These are phyloP conservation scores for Eurosta solidaginis DNA, from an alignment of 1,140 invertebrate genomes.

Conservation along the genomic window DNA sequence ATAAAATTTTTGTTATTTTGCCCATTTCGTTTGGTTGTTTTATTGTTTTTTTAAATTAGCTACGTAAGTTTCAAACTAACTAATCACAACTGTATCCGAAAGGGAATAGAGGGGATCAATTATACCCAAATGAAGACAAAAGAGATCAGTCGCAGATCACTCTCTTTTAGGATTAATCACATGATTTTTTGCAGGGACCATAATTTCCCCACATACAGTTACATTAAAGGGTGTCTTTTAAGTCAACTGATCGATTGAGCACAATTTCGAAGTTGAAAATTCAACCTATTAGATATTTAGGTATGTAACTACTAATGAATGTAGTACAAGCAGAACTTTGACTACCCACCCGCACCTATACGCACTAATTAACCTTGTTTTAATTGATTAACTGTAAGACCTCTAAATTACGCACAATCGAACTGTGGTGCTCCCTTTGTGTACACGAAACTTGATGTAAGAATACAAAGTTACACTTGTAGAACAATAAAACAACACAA, in stretches of 20 bases:
- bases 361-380: conserved; percentile 7
- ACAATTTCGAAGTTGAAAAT: not conserved
- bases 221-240: not conserved
- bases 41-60: too few species aligned
- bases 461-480: not conserved
- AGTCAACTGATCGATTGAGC: conserved; percentile 11
- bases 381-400: conserved; percentile 26
- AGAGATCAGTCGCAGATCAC: too few species aligned
- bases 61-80: too few species aligned
- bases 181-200: not conserved
- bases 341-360: not conserved
- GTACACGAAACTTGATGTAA: not conserved
- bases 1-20: too few species aligned
- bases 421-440: too few species aligned
- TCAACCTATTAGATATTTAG: too few species aligned
- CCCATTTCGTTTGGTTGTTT: too few species aligned
- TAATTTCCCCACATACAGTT: not conserved
- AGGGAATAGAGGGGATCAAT: too few species aligned
- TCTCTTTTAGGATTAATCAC: not conserved
- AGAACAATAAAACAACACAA: not conserved
- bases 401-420: not conserved
- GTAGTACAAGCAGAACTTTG: not conserved
- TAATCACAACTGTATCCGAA: too few species aligned
- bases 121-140: too few species aligned
- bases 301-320: not conserved